Evolutionary conservation across 2,113 vertebrate species (phyloP).

Genomic region (Pogona vitticeps): DNA sequence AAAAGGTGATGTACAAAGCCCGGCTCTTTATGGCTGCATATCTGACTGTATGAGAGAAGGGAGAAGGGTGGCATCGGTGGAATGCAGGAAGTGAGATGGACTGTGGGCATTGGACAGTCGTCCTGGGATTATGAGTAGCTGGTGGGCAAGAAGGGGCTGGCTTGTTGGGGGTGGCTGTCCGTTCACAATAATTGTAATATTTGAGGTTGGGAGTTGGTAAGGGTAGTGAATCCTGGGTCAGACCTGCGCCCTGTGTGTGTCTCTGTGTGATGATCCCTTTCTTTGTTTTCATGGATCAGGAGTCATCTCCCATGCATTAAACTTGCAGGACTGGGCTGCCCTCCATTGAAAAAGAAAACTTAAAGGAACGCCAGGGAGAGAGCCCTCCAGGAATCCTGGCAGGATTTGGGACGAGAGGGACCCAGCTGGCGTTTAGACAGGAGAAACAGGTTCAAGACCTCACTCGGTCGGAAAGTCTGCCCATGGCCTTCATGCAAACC

Average conservation of each 20-base stretch:
- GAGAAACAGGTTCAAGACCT: neutral
- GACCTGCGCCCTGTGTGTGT: too few species aligned
- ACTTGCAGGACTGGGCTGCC: neutral
- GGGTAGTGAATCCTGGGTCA: neutral
- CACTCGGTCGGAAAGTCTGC: too few species aligned
- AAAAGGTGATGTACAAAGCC: constrained; percentile 49
- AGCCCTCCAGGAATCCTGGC: too few species aligned
- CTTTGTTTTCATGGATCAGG: too few species aligned
- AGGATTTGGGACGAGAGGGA: neutral
- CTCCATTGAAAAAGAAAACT: neutral
- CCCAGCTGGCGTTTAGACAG: neutral
- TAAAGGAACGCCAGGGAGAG: neutral
- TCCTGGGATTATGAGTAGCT: too few species aligned
- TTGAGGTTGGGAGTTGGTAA: neutral
- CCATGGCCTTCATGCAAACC: neutral
- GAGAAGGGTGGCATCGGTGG: neutral
- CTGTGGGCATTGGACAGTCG: too few species aligned
- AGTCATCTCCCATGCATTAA: neutral
- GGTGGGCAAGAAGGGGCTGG: too few species aligned
- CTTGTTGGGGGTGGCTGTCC: too few species aligned
- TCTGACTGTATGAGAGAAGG: neutral
- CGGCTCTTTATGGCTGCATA: neutral
- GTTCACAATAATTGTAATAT: too few species aligned
- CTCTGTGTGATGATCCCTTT: neutral
- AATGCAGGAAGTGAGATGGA: too few species aligned